These are phyloP conservation scores for Muricea muricata DNA, from an alignment of 92 coral and sea anemone species.

Conservation along the genomic window DNA sequence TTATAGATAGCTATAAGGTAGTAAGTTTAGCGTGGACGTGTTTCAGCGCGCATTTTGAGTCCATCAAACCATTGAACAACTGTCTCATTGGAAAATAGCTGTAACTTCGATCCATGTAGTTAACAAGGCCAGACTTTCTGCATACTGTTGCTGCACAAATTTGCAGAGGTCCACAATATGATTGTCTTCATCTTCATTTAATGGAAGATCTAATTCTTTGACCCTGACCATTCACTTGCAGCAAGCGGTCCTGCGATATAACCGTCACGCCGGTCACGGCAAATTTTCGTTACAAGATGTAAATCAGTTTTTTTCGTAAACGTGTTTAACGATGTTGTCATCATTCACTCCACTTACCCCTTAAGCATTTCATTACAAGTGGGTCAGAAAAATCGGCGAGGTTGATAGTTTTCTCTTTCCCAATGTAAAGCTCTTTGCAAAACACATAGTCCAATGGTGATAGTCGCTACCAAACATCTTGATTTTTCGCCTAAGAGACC, in stretches of 20 bases:
- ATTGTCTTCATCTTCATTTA: too few relatives aligned
- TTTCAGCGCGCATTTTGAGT: background rate
- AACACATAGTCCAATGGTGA: background rate
- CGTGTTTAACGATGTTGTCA: background rate
- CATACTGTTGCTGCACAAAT: too few relatives aligned
- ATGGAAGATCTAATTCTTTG: too few relatives aligned
- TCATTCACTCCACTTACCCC: background rate
- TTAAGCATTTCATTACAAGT: background rate
- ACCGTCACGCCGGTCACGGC: background rate
- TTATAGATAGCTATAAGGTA: background rate
- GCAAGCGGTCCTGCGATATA: too few relatives aligned
- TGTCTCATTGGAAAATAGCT: too few relatives aligned
- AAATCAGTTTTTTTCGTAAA: too few relatives aligned
- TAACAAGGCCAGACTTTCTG: too few relatives aligned
- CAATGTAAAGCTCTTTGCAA: background rate
- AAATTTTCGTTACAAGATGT: background rate
- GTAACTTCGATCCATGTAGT: too few relatives aligned
- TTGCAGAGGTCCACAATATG: too few relatives aligned
- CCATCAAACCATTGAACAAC: background rate
- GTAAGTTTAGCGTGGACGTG: conserved; percentile 24
- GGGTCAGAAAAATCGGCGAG: background rate
- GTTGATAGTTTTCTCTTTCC: background rate
- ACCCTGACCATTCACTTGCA: background rate
- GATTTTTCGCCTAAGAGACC: background rate
- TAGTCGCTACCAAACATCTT: background rate